Base-by-base conservation (phyloP, 2,888 invertebrate genomes). In the Nemapogon koenigi region DNA sequence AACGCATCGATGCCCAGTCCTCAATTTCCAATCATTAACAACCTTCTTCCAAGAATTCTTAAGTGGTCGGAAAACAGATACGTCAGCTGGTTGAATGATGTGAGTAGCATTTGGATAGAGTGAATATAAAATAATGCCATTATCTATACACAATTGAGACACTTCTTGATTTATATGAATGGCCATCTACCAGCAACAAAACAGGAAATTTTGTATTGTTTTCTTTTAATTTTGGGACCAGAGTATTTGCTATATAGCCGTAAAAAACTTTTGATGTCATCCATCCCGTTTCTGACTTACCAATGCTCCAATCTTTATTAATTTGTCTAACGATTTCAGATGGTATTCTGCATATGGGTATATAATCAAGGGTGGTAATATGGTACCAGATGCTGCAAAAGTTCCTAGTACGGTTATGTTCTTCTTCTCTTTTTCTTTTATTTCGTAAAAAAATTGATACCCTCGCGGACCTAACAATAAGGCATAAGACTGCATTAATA, bases 241-340 rank as follows among this genome's bases (percentile, higher is more conserved):
- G 25, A 8, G 40, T 35, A 31, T 40, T 42, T 25, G 32, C 42
- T 26, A 43, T 41, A 16, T 42, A 46, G 28, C 38, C 41, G 18
- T 35, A 39, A 35, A 43, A 43, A 25, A 41, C 36, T 40, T 38
- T 37, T 16, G 41, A 39, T 35, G 42, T 43, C 44, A 46, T 44
- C 46, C 46, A 42, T 36, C 46, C 43, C 7, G 33, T 43, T 33
- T 38, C 27, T 37, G 42, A 41, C 29, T 39, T 42, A 35, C 38
- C 44, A 18, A 36, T 28, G 37, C 19, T 14, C 22, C 43, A 45
- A 11, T 43, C 35, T 31, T 37, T 13, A 25, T 15, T 15, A 33
- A 44, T 19, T 13, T 38, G 11, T 26, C 35, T 8, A 26, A 16
- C 39, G 18, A 43, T 38, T 35, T 41, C 42, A 13, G 26, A 14